These are phyloP conservation scores for Cerastis rubricosa DNA, from an alignment of 2,888 invertebrate genomes.

Conservation along the genomic window DNA sequence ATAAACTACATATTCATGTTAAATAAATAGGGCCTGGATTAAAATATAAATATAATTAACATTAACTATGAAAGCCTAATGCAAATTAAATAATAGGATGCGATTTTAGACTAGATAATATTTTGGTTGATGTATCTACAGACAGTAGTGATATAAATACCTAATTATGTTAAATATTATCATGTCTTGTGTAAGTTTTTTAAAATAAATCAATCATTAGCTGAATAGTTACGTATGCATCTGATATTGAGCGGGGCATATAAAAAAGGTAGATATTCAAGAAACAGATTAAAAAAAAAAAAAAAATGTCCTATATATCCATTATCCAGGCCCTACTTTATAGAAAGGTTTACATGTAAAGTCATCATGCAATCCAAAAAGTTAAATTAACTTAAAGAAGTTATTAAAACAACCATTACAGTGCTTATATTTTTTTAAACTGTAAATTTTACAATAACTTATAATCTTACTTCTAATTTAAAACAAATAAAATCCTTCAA, in stretches of 20 bases:
- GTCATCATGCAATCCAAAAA: constrained; percentile 16
- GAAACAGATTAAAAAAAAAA: background rate
- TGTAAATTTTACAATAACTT: background rate
- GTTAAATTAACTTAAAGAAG: background rate
- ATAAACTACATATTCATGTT: background rate
- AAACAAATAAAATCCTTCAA: background rate
- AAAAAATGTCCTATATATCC: background rate
- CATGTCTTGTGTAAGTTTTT: background rate
- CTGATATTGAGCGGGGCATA: background rate
- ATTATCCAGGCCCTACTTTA: constrained; percentile 1
- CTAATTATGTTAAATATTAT: background rate
- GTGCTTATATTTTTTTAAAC: background rate
- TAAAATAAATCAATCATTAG: background rate
- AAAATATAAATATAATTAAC: background rate
- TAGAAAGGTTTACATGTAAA: constrained; percentile 5
- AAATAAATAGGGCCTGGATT: background rate
- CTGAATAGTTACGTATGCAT: background rate
- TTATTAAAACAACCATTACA: background rate
- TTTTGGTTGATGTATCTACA: background rate
- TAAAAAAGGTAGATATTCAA: background rate
- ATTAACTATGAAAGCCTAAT: background rate
- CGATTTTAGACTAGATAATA: background rate
- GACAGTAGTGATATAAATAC: background rate
- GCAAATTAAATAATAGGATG: background rate
- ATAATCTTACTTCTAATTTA: too few relatives aligned